Evolutionary conservation across 2,797 vertebrate species (phyloP).

Genomic region (Echeneis naucrates): DNA sequence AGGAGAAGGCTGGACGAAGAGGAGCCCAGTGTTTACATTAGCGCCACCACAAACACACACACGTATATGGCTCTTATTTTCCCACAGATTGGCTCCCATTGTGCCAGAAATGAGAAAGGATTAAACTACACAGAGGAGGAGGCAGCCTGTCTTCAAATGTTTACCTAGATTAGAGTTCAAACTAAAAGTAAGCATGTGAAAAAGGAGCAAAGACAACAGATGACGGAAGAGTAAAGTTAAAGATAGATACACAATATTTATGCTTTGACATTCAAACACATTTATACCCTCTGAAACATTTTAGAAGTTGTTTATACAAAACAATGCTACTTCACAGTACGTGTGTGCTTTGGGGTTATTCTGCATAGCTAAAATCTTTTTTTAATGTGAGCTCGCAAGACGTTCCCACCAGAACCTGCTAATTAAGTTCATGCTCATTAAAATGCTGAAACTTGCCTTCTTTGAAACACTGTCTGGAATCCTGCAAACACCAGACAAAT

Average conservation of each 20-base stretch:
- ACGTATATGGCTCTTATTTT: constrained; percentile 36
- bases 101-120: constrained; percentile 27
- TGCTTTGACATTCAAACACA: constrained; percentile 13
- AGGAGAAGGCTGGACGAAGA: constrained; percentile 54
- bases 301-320: constrained; percentile 36
- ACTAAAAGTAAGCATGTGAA: constrained; percentile 37
- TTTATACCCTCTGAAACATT: constrained; percentile 21
- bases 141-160: constrained; percentile 40
- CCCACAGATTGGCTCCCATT: constrained; percentile 45
- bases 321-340: constrained; percentile 32
- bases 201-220: constrained; percentile 2
- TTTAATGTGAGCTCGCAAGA: constrained; percentile 38
- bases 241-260: constrained; percentile 3
- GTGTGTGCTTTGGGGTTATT: constrained; percentile 35
- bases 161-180: constrained; percentile 49
- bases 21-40: constrained; percentile 65
- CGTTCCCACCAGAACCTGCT: constrained; percentile 46
- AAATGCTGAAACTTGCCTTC: constrained; percentile 44
- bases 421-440: constrained; percentile 66
- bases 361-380: constrained; percentile 35
- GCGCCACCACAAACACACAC: constrained; percentile 23
- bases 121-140: constrained; percentile 21
- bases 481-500: constrained; percentile 49
- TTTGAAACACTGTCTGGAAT: constrained; percentile 51
- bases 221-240: background rate